Conservation (phyloP, 1,140 invertebrate genomes). For the Platorchestia sp. region DNA sequence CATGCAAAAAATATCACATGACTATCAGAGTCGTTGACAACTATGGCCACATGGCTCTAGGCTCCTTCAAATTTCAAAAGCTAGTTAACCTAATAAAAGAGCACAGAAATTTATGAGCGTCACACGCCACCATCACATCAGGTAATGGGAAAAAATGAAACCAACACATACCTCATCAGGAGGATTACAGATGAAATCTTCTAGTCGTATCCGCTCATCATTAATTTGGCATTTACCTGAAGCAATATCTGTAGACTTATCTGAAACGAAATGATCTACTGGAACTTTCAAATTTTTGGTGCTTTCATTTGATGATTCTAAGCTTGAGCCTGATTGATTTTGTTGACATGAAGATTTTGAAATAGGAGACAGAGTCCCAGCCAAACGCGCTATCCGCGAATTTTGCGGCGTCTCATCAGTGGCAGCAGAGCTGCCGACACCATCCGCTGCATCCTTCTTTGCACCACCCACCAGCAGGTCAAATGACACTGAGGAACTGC, state of each 20-base stretch:
- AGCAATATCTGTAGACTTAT: not conserved
- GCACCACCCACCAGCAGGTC: not conserved
- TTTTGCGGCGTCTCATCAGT: not conserved
- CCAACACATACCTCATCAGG: not conserved
- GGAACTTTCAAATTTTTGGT: not conserved
- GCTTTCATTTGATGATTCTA: not conserved
- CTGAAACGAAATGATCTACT: not conserved
- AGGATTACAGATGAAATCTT: not conserved
- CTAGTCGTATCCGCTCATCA: not conserved
- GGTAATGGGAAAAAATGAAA: not conserved
- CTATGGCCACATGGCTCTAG: too few species aligned
- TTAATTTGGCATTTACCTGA: not conserved
- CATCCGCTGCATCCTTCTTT: not conserved
- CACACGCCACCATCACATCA: not conserved
- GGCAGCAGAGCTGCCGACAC: not conserved
- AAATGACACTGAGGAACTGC: not conserved
- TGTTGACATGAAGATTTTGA: not conserved
- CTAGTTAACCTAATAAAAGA: too few species aligned
- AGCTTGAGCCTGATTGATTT: not conserved
- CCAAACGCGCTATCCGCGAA: not conserved
- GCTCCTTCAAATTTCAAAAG: too few species aligned
- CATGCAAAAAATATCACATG: too few species aligned
- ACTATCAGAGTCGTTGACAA: too few species aligned
- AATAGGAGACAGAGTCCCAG: not conserved
- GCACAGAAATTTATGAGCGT: not conserved